Evolutionary conservation across 2,888 invertebrate species (phyloP).

Genomic region (Metacarcinus magister): DNA sequence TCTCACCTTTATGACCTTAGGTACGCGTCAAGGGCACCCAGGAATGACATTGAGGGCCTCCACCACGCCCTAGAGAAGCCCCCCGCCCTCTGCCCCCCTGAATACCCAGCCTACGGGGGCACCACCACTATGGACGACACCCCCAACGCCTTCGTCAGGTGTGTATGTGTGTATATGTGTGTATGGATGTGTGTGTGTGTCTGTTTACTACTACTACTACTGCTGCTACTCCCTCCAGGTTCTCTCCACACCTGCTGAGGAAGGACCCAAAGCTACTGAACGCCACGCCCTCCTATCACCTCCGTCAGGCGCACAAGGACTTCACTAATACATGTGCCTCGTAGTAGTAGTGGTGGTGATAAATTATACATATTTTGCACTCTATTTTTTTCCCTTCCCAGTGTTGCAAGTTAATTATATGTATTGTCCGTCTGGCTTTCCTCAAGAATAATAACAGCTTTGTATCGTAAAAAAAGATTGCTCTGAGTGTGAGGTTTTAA

Average conservation of each 20-base stretch:
- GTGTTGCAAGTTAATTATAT: background rate
- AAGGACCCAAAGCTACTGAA: conserved; percentile 53
- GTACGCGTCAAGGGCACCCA: conserved; percentile 60
- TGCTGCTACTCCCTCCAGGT: conserved; percentile 30
- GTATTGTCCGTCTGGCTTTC: background rate
- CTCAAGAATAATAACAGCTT: background rate
- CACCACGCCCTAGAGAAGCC: conserved; percentile 59
- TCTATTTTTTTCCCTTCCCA: background rate
- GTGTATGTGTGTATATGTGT: background rate
- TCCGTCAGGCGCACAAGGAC: conserved; percentile 64
- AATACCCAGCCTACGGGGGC: conserved; percentile 74
- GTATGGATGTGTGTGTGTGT: background rate
- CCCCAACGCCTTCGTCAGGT: conserved; percentile 74
- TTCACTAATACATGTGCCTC: conserved; percentile 63
- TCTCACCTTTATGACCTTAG: background rate
- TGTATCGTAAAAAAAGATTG: no score
- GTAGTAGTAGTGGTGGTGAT: background rate
- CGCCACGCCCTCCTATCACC: conserved; percentile 31
- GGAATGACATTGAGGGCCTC: conserved; percentile 74
- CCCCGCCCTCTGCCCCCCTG: background rate
- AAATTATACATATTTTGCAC: background rate
- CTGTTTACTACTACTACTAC: background rate
- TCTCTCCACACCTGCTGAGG: conserved; percentile 65
- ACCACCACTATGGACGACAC: conserved; percentile 76
- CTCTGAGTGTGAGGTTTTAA: no score